A percentile compares a stretch with the other conserved stretches of the same genome.
These are phyloP conservation scores for Pampusana beccarii DNA, from an alignment of 2,113 vertebrate genomes.

Conservation along the genomic window DNA sequence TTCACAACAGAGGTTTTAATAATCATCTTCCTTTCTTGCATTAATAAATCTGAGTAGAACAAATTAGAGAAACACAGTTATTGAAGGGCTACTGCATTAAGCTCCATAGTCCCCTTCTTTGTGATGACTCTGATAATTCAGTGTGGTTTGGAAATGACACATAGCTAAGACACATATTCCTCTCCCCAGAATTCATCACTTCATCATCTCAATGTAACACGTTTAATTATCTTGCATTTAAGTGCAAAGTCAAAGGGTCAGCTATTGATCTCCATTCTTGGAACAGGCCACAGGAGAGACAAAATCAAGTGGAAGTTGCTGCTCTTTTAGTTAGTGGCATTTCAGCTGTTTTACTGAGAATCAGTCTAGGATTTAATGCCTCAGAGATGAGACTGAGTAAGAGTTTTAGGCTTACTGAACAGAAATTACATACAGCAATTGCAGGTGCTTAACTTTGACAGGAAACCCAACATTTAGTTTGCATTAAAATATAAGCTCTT, in stretches of 20 bases:
- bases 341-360: neutral
- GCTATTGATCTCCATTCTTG: constrained; percentile 19
- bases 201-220: constrained; percentile 15
- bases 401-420: neutral
- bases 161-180: neutral
- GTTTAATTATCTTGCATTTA: constrained; percentile 39
- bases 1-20: neutral
- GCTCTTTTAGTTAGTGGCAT: neutral
- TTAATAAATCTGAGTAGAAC: neutral
- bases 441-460: neutral
- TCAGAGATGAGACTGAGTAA: neutral
- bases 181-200: constrained; percentile 7
- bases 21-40: neutral
- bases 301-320: constrained; percentile 19
- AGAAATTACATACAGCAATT: neutral
- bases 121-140: neutral
- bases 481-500: neutral
- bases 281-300: constrained; percentile 15
- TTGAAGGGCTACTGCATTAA: neutral
- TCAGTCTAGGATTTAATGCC: neutral
- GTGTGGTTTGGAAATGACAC: neutral
- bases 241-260: constrained; percentile 7
- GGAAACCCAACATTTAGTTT: neutral
- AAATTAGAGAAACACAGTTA: neutral
- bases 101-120: neutral